phyloP scores from a whole-genome alignment of 2,113 vertebrate genomes.

The Columbina picui region DNA sequence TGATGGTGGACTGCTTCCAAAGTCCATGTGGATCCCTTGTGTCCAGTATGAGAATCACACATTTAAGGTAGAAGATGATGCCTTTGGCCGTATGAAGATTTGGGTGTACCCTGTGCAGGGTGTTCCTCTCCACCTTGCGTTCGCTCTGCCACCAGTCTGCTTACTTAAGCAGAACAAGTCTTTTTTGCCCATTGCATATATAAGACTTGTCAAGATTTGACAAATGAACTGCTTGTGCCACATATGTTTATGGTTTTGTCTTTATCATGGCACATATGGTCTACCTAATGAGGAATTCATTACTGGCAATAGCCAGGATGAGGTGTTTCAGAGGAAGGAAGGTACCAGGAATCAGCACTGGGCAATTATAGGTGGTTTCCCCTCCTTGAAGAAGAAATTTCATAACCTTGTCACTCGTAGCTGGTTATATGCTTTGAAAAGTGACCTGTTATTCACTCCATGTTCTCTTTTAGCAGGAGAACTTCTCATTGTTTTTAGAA shows the following conservation, averaged over 20 bases:
- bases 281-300: neutral
- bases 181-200: neutral
- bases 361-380: fast-evolving
- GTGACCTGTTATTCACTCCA: neutral
- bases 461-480: neutral
- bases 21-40: neutral
- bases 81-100: neutral
- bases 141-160: neutral
- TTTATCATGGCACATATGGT: neutral
- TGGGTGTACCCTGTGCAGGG: neutral
- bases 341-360: neutral
- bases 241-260: neutral
- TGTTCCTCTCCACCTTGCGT: neutral
- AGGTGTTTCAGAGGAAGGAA: neutral
- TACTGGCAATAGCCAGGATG: neutral
- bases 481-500: neutral
- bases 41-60: neutral
- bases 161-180: neutral
- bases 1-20: neutral
- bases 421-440: neutral
- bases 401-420: neutral
- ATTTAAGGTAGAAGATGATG: neutral
- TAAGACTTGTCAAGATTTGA: neutral
- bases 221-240: neutral
- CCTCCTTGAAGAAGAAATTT: neutral